Conservation (phyloP, 2,113 vertebrate species). For the Rhea pennata region DNA sequence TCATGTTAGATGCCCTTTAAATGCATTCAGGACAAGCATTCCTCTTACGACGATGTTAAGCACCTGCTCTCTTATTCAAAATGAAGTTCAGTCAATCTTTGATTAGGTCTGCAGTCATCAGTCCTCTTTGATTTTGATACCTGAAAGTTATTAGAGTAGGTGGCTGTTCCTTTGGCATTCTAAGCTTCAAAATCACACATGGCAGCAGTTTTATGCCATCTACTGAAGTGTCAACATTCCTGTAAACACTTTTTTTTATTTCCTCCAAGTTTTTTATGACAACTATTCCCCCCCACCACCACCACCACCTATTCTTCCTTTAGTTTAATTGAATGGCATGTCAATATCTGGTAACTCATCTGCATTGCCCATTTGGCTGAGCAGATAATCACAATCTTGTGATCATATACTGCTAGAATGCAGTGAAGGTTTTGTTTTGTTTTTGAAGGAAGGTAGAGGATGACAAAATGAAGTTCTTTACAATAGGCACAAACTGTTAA, state of each 20-base stretch:
- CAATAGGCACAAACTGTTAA: neutral
- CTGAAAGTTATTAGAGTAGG: neutral
- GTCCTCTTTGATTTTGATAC: neutral
- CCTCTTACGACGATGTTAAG: neutral
- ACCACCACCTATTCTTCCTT: neutral
- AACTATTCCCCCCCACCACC: neutral
- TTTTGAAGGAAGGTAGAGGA: neutral
- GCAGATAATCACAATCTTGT: neutral
- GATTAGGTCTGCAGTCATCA: neutral
- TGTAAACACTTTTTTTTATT: neutral
- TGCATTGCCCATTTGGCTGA: neutral
- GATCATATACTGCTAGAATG: neutral
- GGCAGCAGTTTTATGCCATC: neutral
- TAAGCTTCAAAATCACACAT: neutral
- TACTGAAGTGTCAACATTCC: neutral
- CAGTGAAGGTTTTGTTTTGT: neutral
- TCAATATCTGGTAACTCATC: neutral
- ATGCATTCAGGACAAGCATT: neutral
- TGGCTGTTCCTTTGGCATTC: neutral
- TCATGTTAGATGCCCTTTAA: neutral
- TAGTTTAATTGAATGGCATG: neutral
- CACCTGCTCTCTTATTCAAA: neutral
- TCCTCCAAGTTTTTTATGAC: neutral
- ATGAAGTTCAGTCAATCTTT: neutral
- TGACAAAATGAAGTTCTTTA: neutral